Evolutionary conservation across 2,797 vertebrate species (phyloP), one percentile per base, ranked within the genome.

Genomic region (Eulemur rubriventer): DNA sequence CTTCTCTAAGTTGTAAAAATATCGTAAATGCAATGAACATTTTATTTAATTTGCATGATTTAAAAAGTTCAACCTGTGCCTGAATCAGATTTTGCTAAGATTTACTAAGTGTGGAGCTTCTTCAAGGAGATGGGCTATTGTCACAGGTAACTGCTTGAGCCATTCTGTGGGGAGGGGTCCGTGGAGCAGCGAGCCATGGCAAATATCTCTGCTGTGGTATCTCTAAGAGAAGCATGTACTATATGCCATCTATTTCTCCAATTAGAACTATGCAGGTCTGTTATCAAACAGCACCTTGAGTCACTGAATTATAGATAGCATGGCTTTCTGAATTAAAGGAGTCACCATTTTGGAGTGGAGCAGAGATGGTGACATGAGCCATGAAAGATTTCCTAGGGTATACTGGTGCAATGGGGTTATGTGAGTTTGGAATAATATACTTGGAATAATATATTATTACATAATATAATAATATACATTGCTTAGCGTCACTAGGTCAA

Each of bases 1-100:
- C 79, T 63, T 46, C 67, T 16, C 83, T 28, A 61, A 94, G 3
- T 8, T 14, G 33, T 50, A 4, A 28, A 83, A 91, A 89, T 7
- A 0, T 26, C 1, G 16, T 59, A 90, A 85, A 12, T 28, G 17
- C 80, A 88, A 94, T 67, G 73, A 88, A 48, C 46, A 89, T 88
- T 97, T 94, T 84, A 92, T 76, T 43, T 76, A 85, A 91, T 76
- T 83, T 95, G 13, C n/a, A 76, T 97, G 43, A 96, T 96, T 96
- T 96, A 73, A 95, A 95, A 97, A 81, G 8, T 72, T 75, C 30
- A 50, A n/a, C 11, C 22, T 43, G 57, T 87, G 76, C 65, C 81
- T 92, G 17, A 38, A 97, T 65, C 89, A 93, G 92, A 85, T 80
- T 96, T 97, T 88, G 91, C 96, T 96, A 94, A 79, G 48, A 14